phyloP scores from a whole-genome alignment of 2,797 vertebrate species.

The Gobio occitaniae region DNA sequence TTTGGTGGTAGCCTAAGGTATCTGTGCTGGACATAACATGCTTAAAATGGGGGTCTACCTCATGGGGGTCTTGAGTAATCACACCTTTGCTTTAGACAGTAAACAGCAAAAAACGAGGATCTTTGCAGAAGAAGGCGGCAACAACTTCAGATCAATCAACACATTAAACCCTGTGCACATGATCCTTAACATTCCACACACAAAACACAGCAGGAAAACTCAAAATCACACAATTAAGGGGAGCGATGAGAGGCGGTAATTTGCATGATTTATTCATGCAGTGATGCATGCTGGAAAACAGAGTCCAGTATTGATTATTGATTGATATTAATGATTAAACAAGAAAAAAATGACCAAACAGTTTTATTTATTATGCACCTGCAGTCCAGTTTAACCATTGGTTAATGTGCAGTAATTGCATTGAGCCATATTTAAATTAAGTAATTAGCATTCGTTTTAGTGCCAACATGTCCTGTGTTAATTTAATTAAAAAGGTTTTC shows the following conservation, averaged over 20 bases:
- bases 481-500: background rate
- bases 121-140: background rate
- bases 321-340: background rate
- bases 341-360: background rate
- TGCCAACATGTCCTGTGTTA: background rate
- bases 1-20: background rate
- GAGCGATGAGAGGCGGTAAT: background rate
- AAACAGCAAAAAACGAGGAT: background rate
- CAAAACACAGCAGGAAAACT: background rate
- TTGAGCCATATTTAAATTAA: background rate
- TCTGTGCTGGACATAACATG: background rate
- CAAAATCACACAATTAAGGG: background rate
- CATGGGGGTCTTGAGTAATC: background rate
- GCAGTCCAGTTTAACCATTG: background rate
- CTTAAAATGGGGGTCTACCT: background rate
- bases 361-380: background rate
- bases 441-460: background rate
- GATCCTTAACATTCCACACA: background rate
- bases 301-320: background rate
- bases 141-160: background rate
- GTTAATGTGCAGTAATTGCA: background rate
- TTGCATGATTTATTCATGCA: conserved; percentile 1
- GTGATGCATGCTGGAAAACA: background rate
- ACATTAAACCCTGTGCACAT: background rate
- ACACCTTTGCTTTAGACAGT: background rate